phyloP scores from a whole-genome alignment of 2,888 invertebrate species.

The Dolichopus griseipennis region DNA sequence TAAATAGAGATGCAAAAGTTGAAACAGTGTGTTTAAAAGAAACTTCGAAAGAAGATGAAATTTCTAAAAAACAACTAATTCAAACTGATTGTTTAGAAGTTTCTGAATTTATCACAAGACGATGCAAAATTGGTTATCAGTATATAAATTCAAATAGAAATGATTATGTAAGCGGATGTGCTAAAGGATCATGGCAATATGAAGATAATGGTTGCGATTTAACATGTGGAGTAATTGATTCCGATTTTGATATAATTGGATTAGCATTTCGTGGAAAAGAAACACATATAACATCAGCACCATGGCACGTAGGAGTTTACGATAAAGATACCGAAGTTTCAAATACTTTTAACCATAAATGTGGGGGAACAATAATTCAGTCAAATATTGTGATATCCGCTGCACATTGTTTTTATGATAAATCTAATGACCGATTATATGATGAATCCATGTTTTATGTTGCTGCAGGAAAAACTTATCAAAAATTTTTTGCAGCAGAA shows the following conservation, averaged over 20 bases:
- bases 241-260: slow-evolving; percentile 17
- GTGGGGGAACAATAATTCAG: slow-evolving; percentile 30
- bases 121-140: too few species aligned
- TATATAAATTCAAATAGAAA: too few species aligned
- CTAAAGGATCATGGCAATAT: too few species aligned
- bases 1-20: too few species aligned
- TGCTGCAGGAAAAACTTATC: slow-evolving; percentile 23
- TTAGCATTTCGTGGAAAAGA: slow-evolving; percentile 3
- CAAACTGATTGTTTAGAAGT: too few species aligned
- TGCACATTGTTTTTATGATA: slow-evolving; percentile 22
- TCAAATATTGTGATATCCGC: slow-evolving; percentile 24
- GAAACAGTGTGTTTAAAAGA: too few species aligned
- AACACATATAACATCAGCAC: slow-evolving; percentile 23
- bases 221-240: slow-evolving; percentile 26
- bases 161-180: too few species aligned
- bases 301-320: slow-evolving; percentile 34
- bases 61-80: too few species aligned
- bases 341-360: slow-evolving; percentile 19
- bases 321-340: slow-evolving; percentile 9
- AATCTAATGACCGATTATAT: background rate
- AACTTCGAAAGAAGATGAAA: too few species aligned
- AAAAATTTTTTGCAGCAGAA: slow-evolving; percentile 14
- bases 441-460: slow-evolving; percentile 17
- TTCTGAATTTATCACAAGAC: too few species aligned
- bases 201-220: slow-evolving; percentile 24